phyloP scores from a whole-genome alignment of 2,113 vertebrate species.

The Hypocryptadius cinnamomeus region DNA sequence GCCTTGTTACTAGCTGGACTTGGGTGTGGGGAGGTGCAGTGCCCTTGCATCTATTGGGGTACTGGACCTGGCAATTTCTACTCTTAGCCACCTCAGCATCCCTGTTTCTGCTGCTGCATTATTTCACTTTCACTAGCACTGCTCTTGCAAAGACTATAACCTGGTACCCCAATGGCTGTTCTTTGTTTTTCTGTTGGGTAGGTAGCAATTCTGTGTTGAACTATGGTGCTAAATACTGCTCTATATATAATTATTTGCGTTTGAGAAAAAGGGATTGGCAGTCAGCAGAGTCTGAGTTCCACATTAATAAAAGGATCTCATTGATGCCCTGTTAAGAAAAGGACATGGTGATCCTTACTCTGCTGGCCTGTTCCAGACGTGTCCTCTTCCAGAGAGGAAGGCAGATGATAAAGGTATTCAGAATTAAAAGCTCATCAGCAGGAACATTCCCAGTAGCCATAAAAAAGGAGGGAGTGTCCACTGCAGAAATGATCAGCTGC shows the following conservation, averaged over 20 bases:
- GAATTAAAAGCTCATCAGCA: neutral
- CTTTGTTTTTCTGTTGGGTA: accelerated
- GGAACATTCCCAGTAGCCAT: neutral
- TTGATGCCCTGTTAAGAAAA: neutral
- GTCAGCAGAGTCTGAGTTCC: neutral
- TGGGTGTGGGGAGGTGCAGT: accelerated
- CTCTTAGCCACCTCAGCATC: too few species aligned
- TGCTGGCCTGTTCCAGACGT: accelerated
- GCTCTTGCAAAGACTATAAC: neutral
- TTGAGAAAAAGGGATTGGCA: neutral
- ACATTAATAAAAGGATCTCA: neutral
- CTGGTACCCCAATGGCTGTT: neutral
- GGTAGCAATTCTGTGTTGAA: neutral
- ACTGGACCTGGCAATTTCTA: neutral
- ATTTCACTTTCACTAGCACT: neutral
- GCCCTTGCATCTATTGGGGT: neutral
- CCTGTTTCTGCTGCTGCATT: neutral
- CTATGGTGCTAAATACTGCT: neutral
- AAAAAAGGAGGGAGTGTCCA: neutral
- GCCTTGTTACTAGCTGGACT: neutral
- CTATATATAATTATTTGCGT: neutral
- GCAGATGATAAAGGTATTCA: neutral
- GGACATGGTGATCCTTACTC: neutral
- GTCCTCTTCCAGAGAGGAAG: neutral
- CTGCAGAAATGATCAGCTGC: neutral